Conservation (phyloP, 2,113 vertebrate genomes). For the Oncorhynchus nerka region DNA sequence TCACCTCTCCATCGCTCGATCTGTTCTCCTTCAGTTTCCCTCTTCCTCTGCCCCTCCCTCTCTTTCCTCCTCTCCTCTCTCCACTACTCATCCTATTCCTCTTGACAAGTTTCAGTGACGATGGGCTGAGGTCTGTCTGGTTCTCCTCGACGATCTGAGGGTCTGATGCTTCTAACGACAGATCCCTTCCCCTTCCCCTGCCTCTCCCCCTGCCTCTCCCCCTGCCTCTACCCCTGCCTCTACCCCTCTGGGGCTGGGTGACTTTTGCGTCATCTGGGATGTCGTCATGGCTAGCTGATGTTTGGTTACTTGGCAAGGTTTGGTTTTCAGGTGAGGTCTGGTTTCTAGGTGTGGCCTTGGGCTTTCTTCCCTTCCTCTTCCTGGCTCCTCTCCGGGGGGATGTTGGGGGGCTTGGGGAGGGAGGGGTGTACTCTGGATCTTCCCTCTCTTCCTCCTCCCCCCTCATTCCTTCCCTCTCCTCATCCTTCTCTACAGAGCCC, state of each 20-base stretch:
- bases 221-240: not conserved
- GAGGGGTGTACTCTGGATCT: not conserved
- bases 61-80: not conserved
- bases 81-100: not conserved
- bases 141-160: not conserved
- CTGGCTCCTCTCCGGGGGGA: not conserved
- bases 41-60: not conserved
- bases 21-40: conserved; percentile 4
- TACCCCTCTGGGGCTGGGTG: not conserved
- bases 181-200: not conserved
- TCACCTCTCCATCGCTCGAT: not conserved
- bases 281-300: not conserved
- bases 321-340: no score
- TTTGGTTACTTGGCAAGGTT: no score
- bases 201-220: not conserved
- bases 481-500: not conserved
- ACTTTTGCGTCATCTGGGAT: not conserved
- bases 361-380: not conserved
- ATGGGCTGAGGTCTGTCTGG: not conserved
- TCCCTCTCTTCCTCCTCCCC: not conserved
- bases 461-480: not conserved
- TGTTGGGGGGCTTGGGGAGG: no score
- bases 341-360: not conserved
- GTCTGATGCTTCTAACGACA: not conserved
- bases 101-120: not conserved